Evolutionary conservation across 2,888 invertebrate species (phyloP).

Genomic region (Torymus texanus): DNA sequence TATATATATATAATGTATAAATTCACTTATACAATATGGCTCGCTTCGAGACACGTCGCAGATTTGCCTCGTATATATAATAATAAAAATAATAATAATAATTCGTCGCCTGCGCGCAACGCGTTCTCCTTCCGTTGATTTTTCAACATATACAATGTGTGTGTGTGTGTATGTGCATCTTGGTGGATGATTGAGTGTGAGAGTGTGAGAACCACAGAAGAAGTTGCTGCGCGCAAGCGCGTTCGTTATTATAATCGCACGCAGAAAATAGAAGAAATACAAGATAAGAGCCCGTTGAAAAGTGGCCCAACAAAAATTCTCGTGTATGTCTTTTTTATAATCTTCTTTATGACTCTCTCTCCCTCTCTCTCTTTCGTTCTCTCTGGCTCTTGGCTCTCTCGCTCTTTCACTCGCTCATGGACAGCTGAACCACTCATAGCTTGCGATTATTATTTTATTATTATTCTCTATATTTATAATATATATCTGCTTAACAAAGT

Average conservation of each 20-base stretch:
- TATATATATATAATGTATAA: neutral
- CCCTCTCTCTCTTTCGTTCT: too few species aligned
- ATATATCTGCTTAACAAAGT: too few species aligned
- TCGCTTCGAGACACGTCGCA: conserved; percentile 27
- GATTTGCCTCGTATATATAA: neutral
- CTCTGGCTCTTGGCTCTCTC: too few species aligned
- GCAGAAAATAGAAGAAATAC: neutral
- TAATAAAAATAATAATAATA: too few species aligned
- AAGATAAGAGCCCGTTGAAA: conserved; percentile 1
- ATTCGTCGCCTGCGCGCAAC: too few species aligned
- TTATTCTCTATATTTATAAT: neutral
- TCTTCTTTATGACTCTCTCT: neutral
- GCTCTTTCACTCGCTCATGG: too few species aligned
- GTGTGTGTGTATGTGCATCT: too few species aligned
- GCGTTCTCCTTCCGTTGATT: too few species aligned
- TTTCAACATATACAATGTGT: too few species aligned
- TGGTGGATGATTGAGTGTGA: too few species aligned
- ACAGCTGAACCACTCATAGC: too few species aligned
- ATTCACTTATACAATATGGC: conserved; percentile 19
- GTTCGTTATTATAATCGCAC: neutral
- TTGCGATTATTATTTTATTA: too few species aligned
- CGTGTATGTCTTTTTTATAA: neutral
- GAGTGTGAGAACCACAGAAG: neutral
- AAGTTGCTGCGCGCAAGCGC: neutral
- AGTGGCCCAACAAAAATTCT: conserved; percentile 5